phyloP scores from a whole-genome alignment of 1,140 invertebrate genomes.

The Ctenoplectra terminalis region DNA sequence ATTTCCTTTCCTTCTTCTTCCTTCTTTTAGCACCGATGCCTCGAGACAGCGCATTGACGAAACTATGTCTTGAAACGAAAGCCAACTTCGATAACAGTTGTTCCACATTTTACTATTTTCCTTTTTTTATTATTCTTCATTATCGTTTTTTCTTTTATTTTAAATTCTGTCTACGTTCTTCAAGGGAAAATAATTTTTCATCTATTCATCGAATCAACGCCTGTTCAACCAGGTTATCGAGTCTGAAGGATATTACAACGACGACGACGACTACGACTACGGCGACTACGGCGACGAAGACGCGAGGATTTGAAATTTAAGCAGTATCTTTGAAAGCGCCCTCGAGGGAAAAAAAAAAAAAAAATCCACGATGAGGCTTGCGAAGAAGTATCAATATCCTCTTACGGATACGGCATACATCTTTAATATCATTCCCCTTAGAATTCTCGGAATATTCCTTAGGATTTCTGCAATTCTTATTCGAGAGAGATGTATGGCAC shows the following conservation, averaged over 20 bases:
- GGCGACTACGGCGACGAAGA: background rate
- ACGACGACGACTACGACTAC: background rate
- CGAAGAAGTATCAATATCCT: conserved; percentile 44
- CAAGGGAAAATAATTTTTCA: background rate
- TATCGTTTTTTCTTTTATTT: background rate
- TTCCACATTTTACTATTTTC: background rate
- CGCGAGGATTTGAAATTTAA: conserved; percentile 25
- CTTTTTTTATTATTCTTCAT: too few relatives aligned
- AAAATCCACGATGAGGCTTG: conserved; percentile 8
- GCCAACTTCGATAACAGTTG: conserved; percentile 32
- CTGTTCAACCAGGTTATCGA: conserved; percentile 20
- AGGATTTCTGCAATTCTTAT: conserved; percentile 41
- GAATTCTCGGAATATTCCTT: conserved; percentile 18
- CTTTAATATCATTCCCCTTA: conserved; percentile 39
- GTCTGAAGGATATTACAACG: conserved; percentile 22
- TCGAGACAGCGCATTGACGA: background rate
- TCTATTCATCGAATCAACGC: conserved; percentile 22
- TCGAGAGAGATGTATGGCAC: conserved; percentile 3
- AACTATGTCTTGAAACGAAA: conserved; percentile 18
- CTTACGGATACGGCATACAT: conserved; percentile 47
- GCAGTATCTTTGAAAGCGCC: conserved; percentile 16
- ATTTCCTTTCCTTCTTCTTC: conserved; percentile 10
- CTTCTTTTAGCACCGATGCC: background rate
- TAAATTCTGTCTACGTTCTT: background rate
- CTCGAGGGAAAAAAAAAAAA: background rate